Conservation (phyloP, 2,797 vertebrate genomes). For the Sebastes vulpes region DNA sequence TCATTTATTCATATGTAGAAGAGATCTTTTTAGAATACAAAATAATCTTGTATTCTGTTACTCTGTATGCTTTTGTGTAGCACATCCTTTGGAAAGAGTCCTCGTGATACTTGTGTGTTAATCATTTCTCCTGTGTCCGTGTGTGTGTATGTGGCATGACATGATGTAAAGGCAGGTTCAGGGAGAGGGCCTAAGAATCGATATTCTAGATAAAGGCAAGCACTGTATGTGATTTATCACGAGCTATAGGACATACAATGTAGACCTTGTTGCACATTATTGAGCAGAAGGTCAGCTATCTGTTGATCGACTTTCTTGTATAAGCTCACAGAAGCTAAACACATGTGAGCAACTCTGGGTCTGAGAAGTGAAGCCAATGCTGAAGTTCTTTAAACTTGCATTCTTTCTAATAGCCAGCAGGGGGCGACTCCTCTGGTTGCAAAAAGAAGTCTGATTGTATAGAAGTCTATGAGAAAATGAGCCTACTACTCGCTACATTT, state of each 20-base stretch:
- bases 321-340: background rate
- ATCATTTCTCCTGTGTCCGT: background rate
- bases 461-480: no score
- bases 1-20: background rate
- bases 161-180: background rate
- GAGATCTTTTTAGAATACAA: background rate
- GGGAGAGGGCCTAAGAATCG: background rate
- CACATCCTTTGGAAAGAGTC: background rate
- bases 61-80: background rate
- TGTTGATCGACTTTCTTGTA: background rate
- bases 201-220: background rate
- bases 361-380: no score
- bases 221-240: background rate
- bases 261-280: background rate
- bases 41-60: background rate
- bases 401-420: no score
- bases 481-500: rapidly evolving
- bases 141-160: background rate
- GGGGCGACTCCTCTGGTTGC: no score
- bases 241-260: background rate
- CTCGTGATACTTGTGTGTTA: background rate
- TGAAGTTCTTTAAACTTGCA: no score
- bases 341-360: background rate
- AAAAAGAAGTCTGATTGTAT: no score
- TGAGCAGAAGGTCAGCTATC: background rate